phyloP scores from a whole-genome alignment of 1,140 invertebrate species.

The Bacillus rossius region DNA sequence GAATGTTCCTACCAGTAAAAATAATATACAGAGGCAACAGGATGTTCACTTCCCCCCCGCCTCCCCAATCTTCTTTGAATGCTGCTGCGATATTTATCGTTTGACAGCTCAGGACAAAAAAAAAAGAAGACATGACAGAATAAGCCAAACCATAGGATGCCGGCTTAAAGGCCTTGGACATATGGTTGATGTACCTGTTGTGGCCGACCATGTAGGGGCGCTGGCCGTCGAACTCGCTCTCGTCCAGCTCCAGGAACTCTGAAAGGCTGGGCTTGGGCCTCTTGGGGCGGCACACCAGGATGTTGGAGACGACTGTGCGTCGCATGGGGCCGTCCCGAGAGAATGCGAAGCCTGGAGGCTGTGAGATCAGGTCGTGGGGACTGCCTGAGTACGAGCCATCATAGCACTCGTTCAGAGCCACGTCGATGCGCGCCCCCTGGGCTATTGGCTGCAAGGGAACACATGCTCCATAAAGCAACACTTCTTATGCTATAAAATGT shows the following conservation, averaged over 20 bases:
- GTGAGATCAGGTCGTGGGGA: constrained; percentile 80
- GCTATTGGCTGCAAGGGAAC: constrained; percentile 59
- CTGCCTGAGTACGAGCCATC: constrained; percentile 95
- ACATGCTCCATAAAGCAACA: too few relatives aligned
- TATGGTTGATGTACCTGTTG: too few relatives aligned
- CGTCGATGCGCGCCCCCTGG: constrained; percentile 85
- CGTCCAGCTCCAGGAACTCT: constrained; percentile 78
- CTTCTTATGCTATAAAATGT: too few relatives aligned
- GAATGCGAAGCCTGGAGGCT: constrained; percentile 55
- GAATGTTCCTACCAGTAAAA: too few relatives aligned
- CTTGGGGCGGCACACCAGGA: constrained; percentile 81
- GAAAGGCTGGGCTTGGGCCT: constrained; percentile 65
- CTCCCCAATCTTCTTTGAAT: too few relatives aligned
- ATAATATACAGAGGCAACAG: too few relatives aligned
- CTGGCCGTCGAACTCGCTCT: constrained; percentile 72
- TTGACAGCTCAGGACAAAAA: too few relatives aligned
- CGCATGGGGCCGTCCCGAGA: constrained; percentile 77
- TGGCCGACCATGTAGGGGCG: constrained; percentile 84
- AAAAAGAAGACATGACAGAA: too few relatives aligned
- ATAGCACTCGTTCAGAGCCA: constrained; percentile 91
- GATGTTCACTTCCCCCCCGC: too few relatives aligned
- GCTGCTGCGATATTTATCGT: too few relatives aligned
- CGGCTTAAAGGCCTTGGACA: too few relatives aligned
- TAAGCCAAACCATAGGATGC: too few relatives aligned
- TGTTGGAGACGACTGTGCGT: constrained; percentile 79